Base-by-base conservation (phyloP, 2,797 vertebrate genomes). In the Tragopan temminckii region DNA sequence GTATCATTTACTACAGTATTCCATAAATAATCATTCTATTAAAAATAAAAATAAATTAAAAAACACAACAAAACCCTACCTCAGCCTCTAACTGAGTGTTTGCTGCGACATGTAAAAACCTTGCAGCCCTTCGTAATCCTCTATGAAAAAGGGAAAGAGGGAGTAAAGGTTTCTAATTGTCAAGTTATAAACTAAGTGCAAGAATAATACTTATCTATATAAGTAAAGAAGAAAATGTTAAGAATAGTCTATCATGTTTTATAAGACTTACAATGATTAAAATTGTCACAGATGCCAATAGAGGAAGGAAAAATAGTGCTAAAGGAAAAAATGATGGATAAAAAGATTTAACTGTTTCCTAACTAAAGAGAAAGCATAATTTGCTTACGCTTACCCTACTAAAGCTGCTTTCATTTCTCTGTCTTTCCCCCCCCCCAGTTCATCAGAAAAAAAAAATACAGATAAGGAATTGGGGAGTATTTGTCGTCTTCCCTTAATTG, bases 401-500 rank as follows among this genome's bases (percentile, higher is more conserved):
- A 45, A 21, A 20, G 38, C 27, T 70, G 10, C 19, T 18, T 69
- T 69, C n/a, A 69, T 33, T 4, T 7, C 17, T 13, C 11, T n/a
- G n/a, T n/a, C n/a, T n/a, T n/a, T 5, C 38, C 17, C 17, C 50
- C 21, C 66, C 36, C 58, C 5, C 58, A 35, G 77, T 55, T 62
- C 35, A 67, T 36, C 33, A 45, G 52, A 80, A 45, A 62, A 80
- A 45, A 62, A 42, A 45, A 78, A 79, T 13, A 53, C 9, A 38
- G 43, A 15, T 29, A 7, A 77, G 18, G 2, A 68, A 82, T 68
- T 77, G 43, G 63, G 24, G 52, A 74, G 9, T 50, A 80, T 89
- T 61, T 48, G 23, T 68, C 80, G 24, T 76, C 69, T 89, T 90
- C 20, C 25, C 78, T 85, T 89, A 76, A 88, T 69, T 84, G 76